These are phyloP conservation scores for Gadus chalcogrammus DNA, from an alignment of 2,113 vertebrate genomes.

Conservation along the genomic window DNA sequence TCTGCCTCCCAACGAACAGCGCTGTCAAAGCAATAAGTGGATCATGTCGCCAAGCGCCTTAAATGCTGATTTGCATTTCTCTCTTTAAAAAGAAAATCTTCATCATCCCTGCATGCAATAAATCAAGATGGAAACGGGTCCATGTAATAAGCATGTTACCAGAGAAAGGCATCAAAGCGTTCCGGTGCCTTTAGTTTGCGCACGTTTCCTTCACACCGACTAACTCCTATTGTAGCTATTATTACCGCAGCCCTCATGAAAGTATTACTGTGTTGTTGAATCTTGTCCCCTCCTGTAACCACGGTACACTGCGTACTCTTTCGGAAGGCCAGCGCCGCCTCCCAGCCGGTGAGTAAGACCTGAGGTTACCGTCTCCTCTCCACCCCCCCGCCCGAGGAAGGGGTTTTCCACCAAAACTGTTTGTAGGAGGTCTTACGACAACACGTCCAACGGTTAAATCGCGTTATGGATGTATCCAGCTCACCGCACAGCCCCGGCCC, in stretches of 20 bases:
- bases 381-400: slow-evolving; percentile 28
- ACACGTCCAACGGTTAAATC: slow-evolving; percentile 61
- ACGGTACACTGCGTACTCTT: slow-evolving; percentile 9
- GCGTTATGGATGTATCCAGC: slow-evolving; percentile 62
- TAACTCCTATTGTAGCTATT: neutral
- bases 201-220: neutral
- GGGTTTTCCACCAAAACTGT: slow-evolving; percentile 62
- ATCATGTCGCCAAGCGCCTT: too few relatives aligned
- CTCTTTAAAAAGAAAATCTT: too few relatives aligned
- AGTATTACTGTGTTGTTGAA: slow-evolving; percentile 30
- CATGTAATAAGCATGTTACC: slow-evolving; percentile 46
- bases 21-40: too few relatives aligned
- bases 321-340: slow-evolving; percentile 20
- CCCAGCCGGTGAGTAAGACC: slow-evolving; percentile 36
- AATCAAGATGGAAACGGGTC: too few relatives aligned
- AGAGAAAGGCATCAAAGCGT: slow-evolving; percentile 2
- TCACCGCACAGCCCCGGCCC: slow-evolving; percentile 38
- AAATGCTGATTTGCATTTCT: too few relatives aligned
- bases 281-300: slow-evolving; percentile 31
- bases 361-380: slow-evolving; percentile 48
- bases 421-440: slow-evolving; percentile 61
- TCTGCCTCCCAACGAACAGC: too few relatives aligned
- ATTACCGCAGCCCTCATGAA: slow-evolving; percentile 29
- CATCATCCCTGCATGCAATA: too few relatives aligned
- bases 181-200: slow-evolving; percentile 11